These are phyloP conservation scores for Choloepus hoffmanni DNA, from an alignment of 2,113 vertebrate species.

Conservation along the genomic window DNA sequence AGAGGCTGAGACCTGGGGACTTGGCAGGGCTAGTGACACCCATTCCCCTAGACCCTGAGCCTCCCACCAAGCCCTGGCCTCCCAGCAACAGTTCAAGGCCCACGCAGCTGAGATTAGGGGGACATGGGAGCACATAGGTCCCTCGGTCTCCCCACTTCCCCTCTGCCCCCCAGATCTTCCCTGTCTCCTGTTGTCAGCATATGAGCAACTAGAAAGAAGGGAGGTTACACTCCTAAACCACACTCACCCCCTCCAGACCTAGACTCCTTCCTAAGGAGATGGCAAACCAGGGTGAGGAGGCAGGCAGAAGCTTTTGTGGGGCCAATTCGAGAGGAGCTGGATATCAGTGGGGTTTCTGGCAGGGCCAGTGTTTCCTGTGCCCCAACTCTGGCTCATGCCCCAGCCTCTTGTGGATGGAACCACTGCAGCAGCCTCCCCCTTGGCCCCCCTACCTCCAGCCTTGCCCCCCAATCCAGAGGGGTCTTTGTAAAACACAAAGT, in stretches of 20 bases:
- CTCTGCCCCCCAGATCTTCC: background rate
- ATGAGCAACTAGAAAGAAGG: background rate
- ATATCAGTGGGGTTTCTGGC: background rate
- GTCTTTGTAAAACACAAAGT: background rate
- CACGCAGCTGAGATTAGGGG: background rate
- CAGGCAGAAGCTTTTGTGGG: background rate
- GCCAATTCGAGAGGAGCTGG: too few species aligned
- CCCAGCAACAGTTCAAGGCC: background rate
- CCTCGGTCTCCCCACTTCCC: background rate
- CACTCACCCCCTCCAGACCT: background rate
- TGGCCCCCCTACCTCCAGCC: too few species aligned
- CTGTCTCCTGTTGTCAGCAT: background rate
- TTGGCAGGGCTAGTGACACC: background rate
- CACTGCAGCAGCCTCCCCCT: background rate
- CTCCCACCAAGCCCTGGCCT: background rate
- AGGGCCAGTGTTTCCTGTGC: background rate
- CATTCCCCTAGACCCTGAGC: background rate
- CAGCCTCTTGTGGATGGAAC: background rate
- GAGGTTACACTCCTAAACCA: background rate
- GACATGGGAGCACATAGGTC: background rate
- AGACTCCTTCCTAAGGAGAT: background rate
- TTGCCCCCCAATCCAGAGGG: background rate
- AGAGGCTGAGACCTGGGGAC: background rate
- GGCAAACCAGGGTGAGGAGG: background rate
- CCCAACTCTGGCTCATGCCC: background rate